These are phyloP conservation scores for Drosophila elegans DNA, from an alignment of 1,140 invertebrate species.

Conservation along the genomic window DNA sequence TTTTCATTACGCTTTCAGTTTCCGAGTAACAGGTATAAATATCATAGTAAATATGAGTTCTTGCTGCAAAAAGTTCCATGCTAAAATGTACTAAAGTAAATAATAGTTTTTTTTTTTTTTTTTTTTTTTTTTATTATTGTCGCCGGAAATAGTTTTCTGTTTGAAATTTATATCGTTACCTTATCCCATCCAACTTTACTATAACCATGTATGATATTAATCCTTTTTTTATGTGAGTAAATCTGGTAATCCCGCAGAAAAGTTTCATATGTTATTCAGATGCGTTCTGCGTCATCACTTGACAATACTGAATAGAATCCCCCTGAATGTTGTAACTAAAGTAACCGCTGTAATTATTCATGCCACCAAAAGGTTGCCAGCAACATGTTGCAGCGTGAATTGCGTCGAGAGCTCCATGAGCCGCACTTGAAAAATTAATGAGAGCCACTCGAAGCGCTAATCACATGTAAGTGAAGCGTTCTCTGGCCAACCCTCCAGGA, in stretches of 20 bases:
- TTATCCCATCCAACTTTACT: too few species aligned
- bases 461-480: constrained; percentile 74
- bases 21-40: too few species aligned
- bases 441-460: constrained; percentile 77
- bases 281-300: constrained; percentile 12
- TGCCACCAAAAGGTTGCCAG: constrained; percentile 42
- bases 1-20: too few species aligned
- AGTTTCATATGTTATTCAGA: constrained; percentile 18
- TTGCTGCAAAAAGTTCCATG: too few species aligned
- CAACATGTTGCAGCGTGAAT: constrained; percentile 58
- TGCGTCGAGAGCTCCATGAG: constrained; percentile 50
- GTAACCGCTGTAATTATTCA: constrained; percentile 39
- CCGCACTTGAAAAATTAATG: constrained; percentile 81
- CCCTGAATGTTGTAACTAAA: constrained; percentile 12
- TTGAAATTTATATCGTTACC: too few species aligned
- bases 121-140: too few species aligned
- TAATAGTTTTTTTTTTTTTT: too few species aligned
- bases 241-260: neutral
- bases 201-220: neutral
- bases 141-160: too few species aligned
- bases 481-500: constrained; percentile 36
- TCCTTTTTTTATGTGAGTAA: too few species aligned
- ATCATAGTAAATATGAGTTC: too few species aligned
- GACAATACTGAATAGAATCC: neutral
- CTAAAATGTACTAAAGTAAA: too few species aligned